These are phyloP conservation scores for Oxyteleia sp. DNA, from an alignment of 2,888 invertebrate genomes.

Conservation along the genomic window DNA sequence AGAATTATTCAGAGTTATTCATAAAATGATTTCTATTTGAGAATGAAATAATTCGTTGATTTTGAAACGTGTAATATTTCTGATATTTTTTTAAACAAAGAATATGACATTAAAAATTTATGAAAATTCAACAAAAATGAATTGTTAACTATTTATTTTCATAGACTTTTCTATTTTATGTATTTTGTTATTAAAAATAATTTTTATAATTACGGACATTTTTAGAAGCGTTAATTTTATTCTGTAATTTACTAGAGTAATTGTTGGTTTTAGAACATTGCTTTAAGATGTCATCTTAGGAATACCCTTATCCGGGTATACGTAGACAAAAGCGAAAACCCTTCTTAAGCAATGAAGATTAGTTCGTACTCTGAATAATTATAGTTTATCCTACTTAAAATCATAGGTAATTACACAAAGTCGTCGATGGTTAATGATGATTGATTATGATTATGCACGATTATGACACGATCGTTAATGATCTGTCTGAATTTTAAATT, in stretches of 20 bases:
- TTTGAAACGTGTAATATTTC: no score
- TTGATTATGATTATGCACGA: slow-evolving; percentile 48
- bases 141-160: no score
- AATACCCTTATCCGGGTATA: neutral
- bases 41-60: no score
- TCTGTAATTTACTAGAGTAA: neutral
- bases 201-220: no score
- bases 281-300: neutral
- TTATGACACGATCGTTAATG: slow-evolving; percentile 61
- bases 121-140: no score
- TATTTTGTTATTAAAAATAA: no score
- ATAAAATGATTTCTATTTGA: no score
- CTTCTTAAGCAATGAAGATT: slow-evolving; percentile 19
- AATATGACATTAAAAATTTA: no score
- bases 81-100: no score
- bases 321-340: slow-evolving; percentile 3
- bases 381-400: slow-evolving; percentile 48
- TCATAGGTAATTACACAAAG: slow-evolving; percentile 62
- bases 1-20: no score
- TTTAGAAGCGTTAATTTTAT: no score
- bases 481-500: slow-evolving; percentile 60
- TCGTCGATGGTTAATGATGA: slow-evolving; percentile 62
- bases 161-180: no score
- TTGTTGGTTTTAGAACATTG: neutral
- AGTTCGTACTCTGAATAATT: slow-evolving; percentile 42